A percentile compares a stretch with the other conserved stretches of the same genome.
Evolutionary conservation across 1,140 invertebrate species (phyloP).

Genomic region (Eriosoma lanigerum): DNA sequence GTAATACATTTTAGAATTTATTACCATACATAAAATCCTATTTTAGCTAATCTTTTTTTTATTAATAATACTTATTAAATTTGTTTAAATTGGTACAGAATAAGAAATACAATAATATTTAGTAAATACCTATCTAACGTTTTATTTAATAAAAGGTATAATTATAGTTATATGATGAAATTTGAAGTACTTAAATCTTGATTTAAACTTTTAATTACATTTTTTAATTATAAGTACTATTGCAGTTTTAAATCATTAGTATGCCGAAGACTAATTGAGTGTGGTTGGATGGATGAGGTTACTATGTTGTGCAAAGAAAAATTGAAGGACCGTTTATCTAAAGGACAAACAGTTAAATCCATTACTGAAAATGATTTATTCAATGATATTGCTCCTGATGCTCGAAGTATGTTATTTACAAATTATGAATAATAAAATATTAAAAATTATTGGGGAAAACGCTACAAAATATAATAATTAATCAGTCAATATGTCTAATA

Average conservation of each 20-base stretch:
- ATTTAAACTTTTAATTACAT: background rate
- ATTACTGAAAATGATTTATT: slow-evolving; percentile 43
- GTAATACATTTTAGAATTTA: too few species aligned
- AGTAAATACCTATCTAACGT: background rate
- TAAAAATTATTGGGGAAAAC: too few species aligned
- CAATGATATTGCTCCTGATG: slow-evolving; percentile 42
- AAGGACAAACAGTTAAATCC: slow-evolving; percentile 19
- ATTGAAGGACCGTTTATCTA: slow-evolving; percentile 17
- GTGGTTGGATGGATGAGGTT: slow-evolving; percentile 42
- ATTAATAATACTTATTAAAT: too few species aligned
- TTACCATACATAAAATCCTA: too few species aligned
- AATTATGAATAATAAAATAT: too few species aligned
- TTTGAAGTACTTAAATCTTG: background rate
- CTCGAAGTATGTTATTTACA: slow-evolving; percentile 41
- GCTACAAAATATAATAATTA: too few species aligned
- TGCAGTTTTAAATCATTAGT: slow-evolving; percentile 42
- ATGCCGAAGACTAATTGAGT: slow-evolving; percentile 37
- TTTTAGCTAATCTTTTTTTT: too few species aligned
- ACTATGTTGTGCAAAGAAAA: slow-evolving; percentile 44
- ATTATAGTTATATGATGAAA: too few species aligned
- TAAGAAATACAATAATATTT: too few species aligned
- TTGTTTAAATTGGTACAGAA: too few species aligned
- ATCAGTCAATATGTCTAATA: too few species aligned
- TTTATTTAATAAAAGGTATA: too few species aligned
- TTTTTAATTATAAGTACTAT: background rate